phyloP scores from a whole-genome alignment of 2,888 invertebrate species.

The Chrysomela aeneicollis region DNA sequence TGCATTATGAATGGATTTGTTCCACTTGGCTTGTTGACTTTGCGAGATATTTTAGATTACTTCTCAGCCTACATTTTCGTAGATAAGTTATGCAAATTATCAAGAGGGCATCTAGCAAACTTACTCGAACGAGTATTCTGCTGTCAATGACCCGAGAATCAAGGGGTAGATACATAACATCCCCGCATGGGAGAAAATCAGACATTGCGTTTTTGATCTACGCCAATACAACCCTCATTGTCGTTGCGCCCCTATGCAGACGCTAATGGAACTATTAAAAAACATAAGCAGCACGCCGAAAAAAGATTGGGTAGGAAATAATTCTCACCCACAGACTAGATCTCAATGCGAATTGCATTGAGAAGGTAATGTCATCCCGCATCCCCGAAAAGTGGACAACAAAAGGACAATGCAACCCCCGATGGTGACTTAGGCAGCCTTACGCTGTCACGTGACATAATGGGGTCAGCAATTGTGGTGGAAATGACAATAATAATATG shows the following conservation, averaged over 20 bases:
- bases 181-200: background rate
- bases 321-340: background rate
- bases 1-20: constrained; percentile 1
- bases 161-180: background rate
- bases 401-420: constrained; percentile 1
- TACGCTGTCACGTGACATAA: background rate
- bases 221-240: constrained; percentile 17
- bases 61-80: no score
- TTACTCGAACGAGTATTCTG: no score
- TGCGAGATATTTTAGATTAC: background rate
- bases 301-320: background rate
- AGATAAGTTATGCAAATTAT: no score
- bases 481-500: background rate
- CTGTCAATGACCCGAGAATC: background rate
- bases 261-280: background rate
- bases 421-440: background rate
- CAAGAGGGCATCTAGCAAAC: no score
- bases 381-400: constrained; percentile 14
- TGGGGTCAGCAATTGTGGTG: constrained; percentile 1
- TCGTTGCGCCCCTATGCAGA: background rate
- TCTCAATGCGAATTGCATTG: constrained; percentile 14
- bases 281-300: background rate
- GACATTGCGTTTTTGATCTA: constrained; percentile 9
- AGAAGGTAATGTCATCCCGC: constrained; percentile 18
- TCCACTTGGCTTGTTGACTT: background rate